Percentiles rank a stretch among this genome's conserved stretches.
phyloP scores from a whole-genome alignment of 2,113 vertebrate genomes.

The Ctenomys sociabilis region DNA sequence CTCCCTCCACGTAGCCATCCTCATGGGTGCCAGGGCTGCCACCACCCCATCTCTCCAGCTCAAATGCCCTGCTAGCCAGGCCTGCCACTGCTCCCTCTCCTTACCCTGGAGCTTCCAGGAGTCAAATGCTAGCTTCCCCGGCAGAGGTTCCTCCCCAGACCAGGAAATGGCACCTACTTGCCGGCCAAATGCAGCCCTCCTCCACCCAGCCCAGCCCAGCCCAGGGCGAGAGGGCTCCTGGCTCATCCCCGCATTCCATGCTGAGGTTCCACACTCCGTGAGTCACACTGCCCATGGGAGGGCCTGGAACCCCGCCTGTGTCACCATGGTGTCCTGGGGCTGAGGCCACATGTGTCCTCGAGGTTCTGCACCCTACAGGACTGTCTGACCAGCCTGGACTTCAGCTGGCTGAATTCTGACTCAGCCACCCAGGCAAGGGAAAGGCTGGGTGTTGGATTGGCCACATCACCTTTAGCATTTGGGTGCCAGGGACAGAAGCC shows the following conservation, averaged over 20 bases:
- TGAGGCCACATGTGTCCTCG: neutral
- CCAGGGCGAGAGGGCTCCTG: conserved; percentile 19
- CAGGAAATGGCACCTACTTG: conserved; percentile 10
- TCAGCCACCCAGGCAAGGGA: rapidly evolving
- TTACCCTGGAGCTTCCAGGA: conserved; percentile 56
- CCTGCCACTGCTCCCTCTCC: neutral
- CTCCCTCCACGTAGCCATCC: neutral
- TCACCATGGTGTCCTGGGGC: neutral
- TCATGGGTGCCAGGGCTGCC: neutral
- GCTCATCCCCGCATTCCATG: conserved; percentile 34
- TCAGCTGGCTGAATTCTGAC: neutral
- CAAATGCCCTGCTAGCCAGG: neutral
- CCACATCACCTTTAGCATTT: neutral
- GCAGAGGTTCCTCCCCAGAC: neutral
- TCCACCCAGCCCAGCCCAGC: conserved; percentile 5
- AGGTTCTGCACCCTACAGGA: neutral
- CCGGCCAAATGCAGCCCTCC: neutral
- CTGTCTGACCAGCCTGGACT: neutral
- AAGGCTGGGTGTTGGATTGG: too few relatives aligned
- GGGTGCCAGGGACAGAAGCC: neutral
- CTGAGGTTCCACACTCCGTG: conserved; percentile 65
- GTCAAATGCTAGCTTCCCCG: conserved; percentile 20
- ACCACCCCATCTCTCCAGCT: neutral
- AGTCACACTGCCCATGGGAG: conserved; percentile 56
- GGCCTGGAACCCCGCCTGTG: conserved; percentile 8